Evolutionary conservation across 2,888 invertebrate species (phyloP).

Genomic region (Laspeyria flexula): DNA sequence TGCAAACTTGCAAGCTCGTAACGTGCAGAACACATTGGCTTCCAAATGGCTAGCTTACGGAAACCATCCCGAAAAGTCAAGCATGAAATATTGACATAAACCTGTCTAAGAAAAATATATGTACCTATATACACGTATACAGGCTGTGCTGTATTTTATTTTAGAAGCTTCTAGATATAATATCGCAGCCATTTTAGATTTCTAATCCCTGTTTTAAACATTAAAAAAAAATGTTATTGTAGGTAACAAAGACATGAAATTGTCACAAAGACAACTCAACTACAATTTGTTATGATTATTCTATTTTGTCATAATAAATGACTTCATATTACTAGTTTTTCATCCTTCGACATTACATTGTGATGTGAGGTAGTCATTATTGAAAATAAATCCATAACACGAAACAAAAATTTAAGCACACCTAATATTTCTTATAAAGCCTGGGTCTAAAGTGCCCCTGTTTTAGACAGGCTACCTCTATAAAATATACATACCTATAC

Average conservation of each 20-base stretch:
- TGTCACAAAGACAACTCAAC: too few species aligned
- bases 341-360: too few species aligned
- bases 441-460: neutral
- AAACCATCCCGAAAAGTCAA: neutral
- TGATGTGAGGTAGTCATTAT: too few species aligned
- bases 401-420: neutral
- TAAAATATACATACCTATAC: conserved; percentile 28
- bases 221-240: too few species aligned
- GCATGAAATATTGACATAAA: neutral
- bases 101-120: neutral
- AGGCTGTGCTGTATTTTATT: too few species aligned
- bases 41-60: conserved; percentile 1
- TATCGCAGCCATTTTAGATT: too few species aligned
- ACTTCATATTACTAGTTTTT: too few species aligned
- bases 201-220: too few species aligned
- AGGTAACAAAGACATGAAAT: too few species aligned
- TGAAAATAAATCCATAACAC: neutral
- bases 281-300: too few species aligned
- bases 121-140: neutral
- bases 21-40: neutral
- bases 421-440: neutral
- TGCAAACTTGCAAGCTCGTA: neutral
- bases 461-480: conserved; percentile 6
- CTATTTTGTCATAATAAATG: too few species aligned
- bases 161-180: too few species aligned